phyloP scores from a whole-genome alignment of 2,888 invertebrate genomes.

The Drosophila basisetae region DNA sequence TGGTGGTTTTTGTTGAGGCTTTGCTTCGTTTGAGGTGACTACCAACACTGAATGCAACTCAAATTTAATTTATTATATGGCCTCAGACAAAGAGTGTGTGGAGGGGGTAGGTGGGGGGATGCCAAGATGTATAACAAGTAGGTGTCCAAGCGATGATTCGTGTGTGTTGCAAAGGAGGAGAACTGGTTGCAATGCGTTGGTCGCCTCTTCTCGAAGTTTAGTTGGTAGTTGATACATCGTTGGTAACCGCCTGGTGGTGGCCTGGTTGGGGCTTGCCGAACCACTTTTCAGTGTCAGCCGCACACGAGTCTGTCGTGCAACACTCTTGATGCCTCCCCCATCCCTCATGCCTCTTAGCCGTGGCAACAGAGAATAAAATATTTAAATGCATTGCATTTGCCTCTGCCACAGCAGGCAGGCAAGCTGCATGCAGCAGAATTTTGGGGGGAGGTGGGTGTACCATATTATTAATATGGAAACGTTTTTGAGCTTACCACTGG shows the following conservation, averaged over 20 bases:
- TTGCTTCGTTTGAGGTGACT: slow-evolving; percentile 3
- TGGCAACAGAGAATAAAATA: slow-evolving; percentile 50
- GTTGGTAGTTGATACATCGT: slow-evolving; percentile 5
- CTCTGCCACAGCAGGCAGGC: slow-evolving; percentile 21
- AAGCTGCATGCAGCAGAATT: background rate
- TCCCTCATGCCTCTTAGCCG: slow-evolving; percentile 39
- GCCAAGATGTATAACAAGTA: slow-evolving; percentile 40
- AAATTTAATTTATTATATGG: slow-evolving; percentile 40
- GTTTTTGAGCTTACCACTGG: slow-evolving; percentile 45
- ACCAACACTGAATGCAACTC: slow-evolving; percentile 36
- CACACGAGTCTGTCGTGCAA: slow-evolving; percentile 50
- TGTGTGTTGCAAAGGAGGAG: slow-evolving; percentile 9
- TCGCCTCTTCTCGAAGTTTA: slow-evolving; percentile 2
- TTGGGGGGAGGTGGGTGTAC: background rate
- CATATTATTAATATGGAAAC: slow-evolving; percentile 51
- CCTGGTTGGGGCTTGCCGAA: slow-evolving; percentile 30
- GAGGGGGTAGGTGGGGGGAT: background rate
- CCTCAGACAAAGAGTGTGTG: slow-evolving; percentile 15
- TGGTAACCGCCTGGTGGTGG: slow-evolving; percentile 3
- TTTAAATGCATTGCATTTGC: slow-evolving; percentile 63
- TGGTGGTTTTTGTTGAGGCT: slow-evolving; percentile 20
- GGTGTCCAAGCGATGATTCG: slow-evolving; percentile 43
- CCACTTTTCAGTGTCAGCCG: slow-evolving; percentile 69
- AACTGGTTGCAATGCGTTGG: slow-evolving; percentile 37
- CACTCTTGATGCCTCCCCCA: background rate